Base-by-base conservation (phyloP, 1,140 invertebrate genomes). In the Nixonia krombeini region DNA sequence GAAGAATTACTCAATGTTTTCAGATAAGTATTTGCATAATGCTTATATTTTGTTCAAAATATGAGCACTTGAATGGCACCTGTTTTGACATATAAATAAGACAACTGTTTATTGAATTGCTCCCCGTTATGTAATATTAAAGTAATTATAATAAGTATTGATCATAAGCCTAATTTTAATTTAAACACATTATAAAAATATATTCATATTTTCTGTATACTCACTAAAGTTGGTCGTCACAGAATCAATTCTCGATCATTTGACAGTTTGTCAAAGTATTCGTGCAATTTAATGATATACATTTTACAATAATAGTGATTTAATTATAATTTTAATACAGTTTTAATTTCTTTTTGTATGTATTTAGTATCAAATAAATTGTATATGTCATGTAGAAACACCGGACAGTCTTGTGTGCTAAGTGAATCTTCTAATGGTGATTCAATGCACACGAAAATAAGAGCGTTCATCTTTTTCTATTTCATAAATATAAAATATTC, bases 61-160 rank as follows among this genome's bases (percentile, higher is more conserved):
- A n/a, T n/a, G n/a, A n/a, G n/a, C n/a, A n/a, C n/a, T n/a, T n/a
- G n/a, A n/a, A n/a, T n/a, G n/a, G n/a, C n/a, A n/a, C n/a, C n/a
- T n/a, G n/a, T n/a, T n/a, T n/a, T n/a, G n/a, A n/a, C n/a, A 55
- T 33, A 55, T 13, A 42, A 44, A 57, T 25, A 13, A 31, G 2
- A 21, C 6, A 40, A 40, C 15, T 13, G 13, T n/a, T 15, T 18
- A 17, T 40, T 16, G 7, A 40, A 40, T 4, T 40, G 37, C 15
- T 40, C 16, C 18, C 37, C 9, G 18, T 35, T 35, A 35, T 13
- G 7, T 35, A 12, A 13, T 35, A 13, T 40, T 40, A 18, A 17
- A 40, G n/a, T n/a, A n/a, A n/a, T n/a, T 40, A 17, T 40, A 40
- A 18, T 40, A 17, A 18, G 16, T 40, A 40, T 17, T 21, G 37